These are phyloP conservation scores for Proteles cristata DNA, from an alignment of 2,113 vertebrate genomes.

Conservation along the genomic window DNA sequence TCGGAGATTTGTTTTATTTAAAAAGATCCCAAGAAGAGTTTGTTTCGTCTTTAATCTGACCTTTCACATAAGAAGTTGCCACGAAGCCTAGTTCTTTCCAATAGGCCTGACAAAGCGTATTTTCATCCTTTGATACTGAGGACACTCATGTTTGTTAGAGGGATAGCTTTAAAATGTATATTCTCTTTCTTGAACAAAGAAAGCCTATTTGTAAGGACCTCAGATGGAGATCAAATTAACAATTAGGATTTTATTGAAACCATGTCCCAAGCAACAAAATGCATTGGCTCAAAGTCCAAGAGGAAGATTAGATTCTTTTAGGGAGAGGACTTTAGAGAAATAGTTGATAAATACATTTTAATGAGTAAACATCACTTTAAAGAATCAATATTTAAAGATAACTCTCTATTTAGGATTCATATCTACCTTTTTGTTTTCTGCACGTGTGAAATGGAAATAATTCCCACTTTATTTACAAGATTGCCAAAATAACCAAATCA, in stretches of 20 bases:
- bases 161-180: not conserved
- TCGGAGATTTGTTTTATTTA: not conserved
- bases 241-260: not conserved
- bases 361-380: too few relatives aligned
- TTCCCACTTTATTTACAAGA: not conserved
- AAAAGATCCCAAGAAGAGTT: not conserved
- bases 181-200: not conserved
- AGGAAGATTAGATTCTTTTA: not conserved
- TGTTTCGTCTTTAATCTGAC: not conserved
- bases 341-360: not conserved
- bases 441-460: constrained; percentile 13
- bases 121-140: not conserved
- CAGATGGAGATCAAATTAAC: not conserved
- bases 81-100: not conserved
- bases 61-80: not conserved
- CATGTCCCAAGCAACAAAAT: not conserved
- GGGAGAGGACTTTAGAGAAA: not conserved
- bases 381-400: too few relatives aligned
- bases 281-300: not conserved
- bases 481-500: not conserved
- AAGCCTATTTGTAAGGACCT: not conserved
- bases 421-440: not conserved
- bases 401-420: not conserved
- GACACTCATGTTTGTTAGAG: not conserved
- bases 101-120: not conserved